Evolutionary conservation across 2,888 invertebrate genomes (phyloP).

Genomic region (Dione juno): DNA sequence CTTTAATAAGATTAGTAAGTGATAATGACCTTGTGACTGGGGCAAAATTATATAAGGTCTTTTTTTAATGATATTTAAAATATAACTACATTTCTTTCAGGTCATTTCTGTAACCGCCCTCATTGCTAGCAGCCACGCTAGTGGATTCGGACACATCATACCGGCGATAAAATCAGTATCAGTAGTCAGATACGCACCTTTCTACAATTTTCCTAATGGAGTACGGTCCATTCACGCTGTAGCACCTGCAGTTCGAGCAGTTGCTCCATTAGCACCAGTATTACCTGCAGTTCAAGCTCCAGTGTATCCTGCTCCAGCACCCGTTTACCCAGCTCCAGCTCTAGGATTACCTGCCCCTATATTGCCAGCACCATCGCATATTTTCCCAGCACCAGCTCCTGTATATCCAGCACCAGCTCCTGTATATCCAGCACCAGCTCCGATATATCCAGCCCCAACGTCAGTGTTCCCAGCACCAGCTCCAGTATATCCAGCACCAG

Average conservation of each 20-base stretch:
- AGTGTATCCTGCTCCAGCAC: slow-evolving; percentile 48
- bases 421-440: slow-evolving; percentile 57
- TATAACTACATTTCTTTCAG: slow-evolving; percentile 55
- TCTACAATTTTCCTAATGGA: slow-evolving; percentile 74
- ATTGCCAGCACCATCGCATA: slow-evolving; percentile 51
- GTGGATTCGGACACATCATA: slow-evolving; percentile 69
- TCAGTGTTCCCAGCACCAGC: slow-evolving; percentile 47
- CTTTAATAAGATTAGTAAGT: slow-evolving; percentile 74
- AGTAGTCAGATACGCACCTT: slow-evolving; percentile 76
- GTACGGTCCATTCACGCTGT: slow-evolving; percentile 74
- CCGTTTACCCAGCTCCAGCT: slow-evolving; percentile 36
- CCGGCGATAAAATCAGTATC: slow-evolving; percentile 68
- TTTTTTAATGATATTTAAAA: too few species aligned
- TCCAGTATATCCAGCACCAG: slow-evolving; percentile 47
- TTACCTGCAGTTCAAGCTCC: slow-evolving; percentile 53
- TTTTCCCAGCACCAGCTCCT: slow-evolving; percentile 45
- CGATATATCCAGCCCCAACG: slow-evolving; percentile 53
- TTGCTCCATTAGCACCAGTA: slow-evolving; percentile 49
- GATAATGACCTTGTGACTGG: slow-evolving; percentile 25
- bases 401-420: slow-evolving; percentile 48
- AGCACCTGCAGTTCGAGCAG: slow-evolving; percentile 59
- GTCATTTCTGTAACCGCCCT: slow-evolving; percentile 61
- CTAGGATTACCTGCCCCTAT: slow-evolving; percentile 50
- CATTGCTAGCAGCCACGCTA: slow-evolving; percentile 74
- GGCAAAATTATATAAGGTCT: not conserved